Percentiles rank a stretch among this genome's conserved stretches.
Evolutionary conservation across 2,113 vertebrate genomes (phyloP).

Genomic region (Prochilodus magdalenae): DNA sequence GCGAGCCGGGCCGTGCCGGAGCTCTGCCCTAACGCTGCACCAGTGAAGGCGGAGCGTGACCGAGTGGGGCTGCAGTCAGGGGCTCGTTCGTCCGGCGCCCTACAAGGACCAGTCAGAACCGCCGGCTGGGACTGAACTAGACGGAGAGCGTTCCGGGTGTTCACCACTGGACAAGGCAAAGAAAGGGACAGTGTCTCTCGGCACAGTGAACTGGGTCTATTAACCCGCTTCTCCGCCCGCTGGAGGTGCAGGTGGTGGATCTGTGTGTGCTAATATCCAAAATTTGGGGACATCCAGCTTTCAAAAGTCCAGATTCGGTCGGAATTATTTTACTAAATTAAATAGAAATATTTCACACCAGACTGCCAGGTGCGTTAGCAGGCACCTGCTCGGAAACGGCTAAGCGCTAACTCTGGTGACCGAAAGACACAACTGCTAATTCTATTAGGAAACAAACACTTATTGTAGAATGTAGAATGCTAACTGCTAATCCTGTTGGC

Average conservation of each 20-base stretch:
- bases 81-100: not conserved
- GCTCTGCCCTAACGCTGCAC: not conserved
- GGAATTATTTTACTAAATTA: no score
- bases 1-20: not conserved
- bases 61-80: not conserved
- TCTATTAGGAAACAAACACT: no score
- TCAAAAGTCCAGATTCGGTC: no score
- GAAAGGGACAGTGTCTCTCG: constrained; percentile 8
- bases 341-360: no score
- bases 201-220: constrained; percentile 53
- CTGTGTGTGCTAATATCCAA: constrained; percentile 1
- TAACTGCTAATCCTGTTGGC: no score
- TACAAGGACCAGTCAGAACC: not conserved
- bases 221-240: not conserved
- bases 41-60: not conserved
- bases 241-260: not conserved
- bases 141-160: not conserved
- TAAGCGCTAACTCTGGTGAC: no score
- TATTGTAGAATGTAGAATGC: no score
- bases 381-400: no score
- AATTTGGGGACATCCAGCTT: not conserved
- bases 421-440: no score
- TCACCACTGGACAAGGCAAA: constrained; percentile 24
- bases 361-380: no score
- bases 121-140: not conserved